Evolutionary conservation across 2,888 invertebrate genomes (phyloP).

Genomic region (Agonopterix heracliana): DNA sequence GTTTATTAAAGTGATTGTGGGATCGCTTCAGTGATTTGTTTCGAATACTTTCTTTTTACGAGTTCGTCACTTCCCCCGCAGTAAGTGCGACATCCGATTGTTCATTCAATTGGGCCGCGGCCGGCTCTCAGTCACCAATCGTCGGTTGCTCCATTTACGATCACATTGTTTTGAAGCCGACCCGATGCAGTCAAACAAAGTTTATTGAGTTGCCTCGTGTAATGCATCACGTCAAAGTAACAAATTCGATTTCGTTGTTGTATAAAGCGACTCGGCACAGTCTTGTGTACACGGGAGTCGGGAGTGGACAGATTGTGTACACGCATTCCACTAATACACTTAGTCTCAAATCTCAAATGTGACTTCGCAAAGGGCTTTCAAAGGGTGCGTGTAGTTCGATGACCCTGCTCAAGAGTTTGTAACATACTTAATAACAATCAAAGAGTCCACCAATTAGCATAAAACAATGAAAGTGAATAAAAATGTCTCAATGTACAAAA

Average conservation of each 20-base stretch:
- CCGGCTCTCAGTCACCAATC: constrained; percentile 9
- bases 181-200: constrained; percentile 36
- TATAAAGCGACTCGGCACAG: constrained; percentile 24
- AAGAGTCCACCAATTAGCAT: constrained; percentile 30
- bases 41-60: constrained; percentile 19
- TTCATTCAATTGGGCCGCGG: constrained; percentile 46
- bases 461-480: constrained; percentile 48
- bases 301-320: constrained; percentile 12
- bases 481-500: constrained; percentile 50
- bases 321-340: constrained; percentile 37
- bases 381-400: constrained; percentile 37
- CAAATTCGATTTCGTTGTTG: constrained; percentile 49
- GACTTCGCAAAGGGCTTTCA: constrained; percentile 48
- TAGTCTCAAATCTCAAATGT: constrained; percentile 44
- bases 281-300: constrained; percentile 2
- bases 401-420: constrained; percentile 47
- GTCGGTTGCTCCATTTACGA: constrained; percentile 52
- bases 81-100: constrained; percentile 49
- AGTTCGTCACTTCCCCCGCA: constrained; percentile 27
- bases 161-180: constrained; percentile 47
- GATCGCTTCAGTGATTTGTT: background rate
- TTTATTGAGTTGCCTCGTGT: constrained; percentile 34
- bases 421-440: constrained; percentile 11
- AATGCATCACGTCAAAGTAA: constrained; percentile 27
- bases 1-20: background rate